Evolutionary conservation across 2,888 invertebrate genomes (phyloP), one percentile per base, ranked within the genome.

Genomic region (Erebia ligea): DNA sequence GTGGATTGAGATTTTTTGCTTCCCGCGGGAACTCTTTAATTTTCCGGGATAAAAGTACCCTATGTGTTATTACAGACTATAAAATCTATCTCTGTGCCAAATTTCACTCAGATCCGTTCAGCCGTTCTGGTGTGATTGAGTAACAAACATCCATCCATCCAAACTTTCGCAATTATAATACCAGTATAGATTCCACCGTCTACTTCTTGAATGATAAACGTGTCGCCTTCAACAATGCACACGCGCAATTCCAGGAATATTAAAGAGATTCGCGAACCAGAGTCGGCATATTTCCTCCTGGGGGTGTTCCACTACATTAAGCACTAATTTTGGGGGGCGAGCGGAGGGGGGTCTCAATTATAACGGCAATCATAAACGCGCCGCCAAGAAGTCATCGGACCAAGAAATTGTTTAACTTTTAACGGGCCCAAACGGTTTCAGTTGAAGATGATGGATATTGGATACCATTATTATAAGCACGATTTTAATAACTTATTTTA

Each of bases 231-330:
- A 11, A 65, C 65, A 71, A 65, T 56, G 71, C 21, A 19, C 1
- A 0, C 62, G 17, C 40, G 19, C 15, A 13, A 66, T 42, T 54
- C 52, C 34, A 72, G 77, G 77, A 79, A 81, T 84, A 85, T 82
- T 82, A 83, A 86, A 83, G 82, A 86, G 80, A 17, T 63, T 58
- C 66, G 52, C 56, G 68, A 67, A 67, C 61, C 70, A 48, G 52
- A 58, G 54, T 58, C 58, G 67, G 57, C 64, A 45, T 64, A 62
- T 63, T 81, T 79, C 71, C 79, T 78, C 73, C 76, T 75, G 73
- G 76, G 77, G 76, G 72, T 81, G 79, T 85, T 89, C 87, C 87
- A 84, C 80, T 80, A 86, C 91, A 91, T 90, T 91, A 87, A 86
- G 82, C 86, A 76, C 83, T 85, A 84, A 84, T 82, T 83, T 83